Percentiles rank a stretch among this genome's conserved stretches.
These are phyloP conservation scores for Nannoperca australis DNA, from an alignment of 2,797 vertebrate species.

Conservation along the genomic window DNA sequence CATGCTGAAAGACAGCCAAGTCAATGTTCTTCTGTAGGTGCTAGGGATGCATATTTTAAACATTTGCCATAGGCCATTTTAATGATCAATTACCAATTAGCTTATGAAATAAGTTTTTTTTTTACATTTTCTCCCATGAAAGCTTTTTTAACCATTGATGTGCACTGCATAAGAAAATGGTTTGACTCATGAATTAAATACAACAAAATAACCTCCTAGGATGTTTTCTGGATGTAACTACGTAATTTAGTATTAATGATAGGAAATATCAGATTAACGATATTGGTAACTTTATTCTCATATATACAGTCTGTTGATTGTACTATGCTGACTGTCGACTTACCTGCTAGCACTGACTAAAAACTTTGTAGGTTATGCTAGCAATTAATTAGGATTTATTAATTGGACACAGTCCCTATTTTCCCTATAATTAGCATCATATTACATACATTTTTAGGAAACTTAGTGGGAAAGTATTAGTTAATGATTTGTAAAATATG, in stretches of 20 bases:
- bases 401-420: neutral
- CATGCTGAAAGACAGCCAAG: neutral
- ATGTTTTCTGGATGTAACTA: neutral
- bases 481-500: neutral
- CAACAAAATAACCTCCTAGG: neutral
- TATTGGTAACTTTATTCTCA: neutral
- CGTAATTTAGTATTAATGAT: slow-evolving; percentile 3
- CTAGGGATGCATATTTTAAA: neutral
- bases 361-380: neutral
- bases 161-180: neutral
- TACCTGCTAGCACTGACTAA: neutral
- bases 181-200: neutral
- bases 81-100: neutral
- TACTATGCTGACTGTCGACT: neutral
- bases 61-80: neutral
- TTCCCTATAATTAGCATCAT: neutral
- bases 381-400: neutral
- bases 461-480: neutral
- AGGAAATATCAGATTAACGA: neutral
- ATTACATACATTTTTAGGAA: slow-evolving; percentile 7
- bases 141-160: neutral
- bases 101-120: neutral
- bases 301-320: neutral
- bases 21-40: slow-evolving; percentile 11
- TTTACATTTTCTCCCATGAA: neutral